Evolutionary conservation across 2,888 invertebrate species (phyloP), one percentile per base, ranked within the genome.

Genomic region (Drosophila multiciliata): DNA sequence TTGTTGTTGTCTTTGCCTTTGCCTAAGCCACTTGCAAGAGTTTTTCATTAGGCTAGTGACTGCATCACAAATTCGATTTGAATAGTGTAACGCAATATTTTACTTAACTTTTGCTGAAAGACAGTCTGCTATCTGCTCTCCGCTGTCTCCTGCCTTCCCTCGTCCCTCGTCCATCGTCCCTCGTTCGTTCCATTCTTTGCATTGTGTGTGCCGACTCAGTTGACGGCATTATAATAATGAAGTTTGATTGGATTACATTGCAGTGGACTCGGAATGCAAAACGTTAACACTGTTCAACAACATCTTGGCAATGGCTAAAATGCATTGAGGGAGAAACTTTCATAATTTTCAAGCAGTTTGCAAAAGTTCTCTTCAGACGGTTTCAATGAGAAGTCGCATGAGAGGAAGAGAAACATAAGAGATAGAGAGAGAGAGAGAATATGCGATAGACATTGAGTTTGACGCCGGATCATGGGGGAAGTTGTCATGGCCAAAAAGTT

Each of bases 211-310:
- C n/a, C 78, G 76, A 73, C 76, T 85, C 81, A 85, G 85, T 83
- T 87, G 88, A 85, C 68, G 74, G 79, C 85, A 81, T 87, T 87
- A 83, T 85, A 82, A 87, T 86, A 83, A 87, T 86, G 83, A 77
- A 86, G 85, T 86, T 86, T 86, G 85, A 86, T 86, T 86, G 85
- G 85, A 87, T 86, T 86, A 86, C 83, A 87, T 85, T 80, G 87
- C 84, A 87, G 66, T 82, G 84, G 78, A 80, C 87, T 82, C 65
- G 72, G 85, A 85, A 87, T 85, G 87, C 82, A 83, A 87, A 86
- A 79, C 79, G 82, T 85, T 83, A 86, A 87, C 85, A 87, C 83
- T 78, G 81, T 80, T 75, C 73, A 80, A 81, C 78, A 75, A 70
- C 81, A 78, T 75, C 67, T 78, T 67, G 71, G 71, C 78, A 75